A percentile compares a stretch with the other conserved stretches of the same genome.
These are phyloP conservation scores for Anser cygnoides DNA, from an alignment of 2,113 vertebrate genomes.

Conservation along the genomic window DNA sequence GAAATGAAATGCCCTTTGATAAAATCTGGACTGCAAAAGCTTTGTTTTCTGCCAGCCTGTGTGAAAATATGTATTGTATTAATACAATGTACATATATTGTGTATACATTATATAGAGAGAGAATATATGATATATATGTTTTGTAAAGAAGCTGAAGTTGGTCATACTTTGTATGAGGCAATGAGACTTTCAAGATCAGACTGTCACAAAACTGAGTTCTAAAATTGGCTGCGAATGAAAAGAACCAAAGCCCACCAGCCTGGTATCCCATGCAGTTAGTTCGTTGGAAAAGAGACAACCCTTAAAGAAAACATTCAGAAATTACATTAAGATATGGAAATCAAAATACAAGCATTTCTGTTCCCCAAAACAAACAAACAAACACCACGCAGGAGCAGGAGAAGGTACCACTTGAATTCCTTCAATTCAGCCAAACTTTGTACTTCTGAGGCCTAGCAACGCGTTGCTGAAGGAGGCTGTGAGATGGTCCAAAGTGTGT, in stretches of 20 bases:
- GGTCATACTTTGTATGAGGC: background rate
- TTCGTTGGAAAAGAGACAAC: background rate
- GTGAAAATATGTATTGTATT: background rate
- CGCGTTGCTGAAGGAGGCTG: background rate
- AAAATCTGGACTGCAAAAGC: background rate
- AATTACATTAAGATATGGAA: background rate
- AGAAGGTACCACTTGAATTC: background rate
- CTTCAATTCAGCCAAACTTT: background rate
- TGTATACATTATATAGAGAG: background rate
- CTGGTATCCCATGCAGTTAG: background rate
- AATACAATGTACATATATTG: background rate
- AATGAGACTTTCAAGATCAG: background rate
- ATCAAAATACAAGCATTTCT: background rate
- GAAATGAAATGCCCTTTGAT: background rate
- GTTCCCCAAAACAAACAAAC: too few species aligned
- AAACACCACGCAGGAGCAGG: background rate
- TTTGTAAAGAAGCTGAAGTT: background rate
- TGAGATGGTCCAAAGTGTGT: background rate
- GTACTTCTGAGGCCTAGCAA: background rate
- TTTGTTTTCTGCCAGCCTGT: background rate
- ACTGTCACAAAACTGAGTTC: background rate
- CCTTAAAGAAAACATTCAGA: background rate
- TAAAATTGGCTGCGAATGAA: background rate
- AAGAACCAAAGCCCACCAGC: background rate
- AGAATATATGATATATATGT: background rate